Conservation (phyloP, 1,140 invertebrate species). For the Papilio polytes region DNA sequence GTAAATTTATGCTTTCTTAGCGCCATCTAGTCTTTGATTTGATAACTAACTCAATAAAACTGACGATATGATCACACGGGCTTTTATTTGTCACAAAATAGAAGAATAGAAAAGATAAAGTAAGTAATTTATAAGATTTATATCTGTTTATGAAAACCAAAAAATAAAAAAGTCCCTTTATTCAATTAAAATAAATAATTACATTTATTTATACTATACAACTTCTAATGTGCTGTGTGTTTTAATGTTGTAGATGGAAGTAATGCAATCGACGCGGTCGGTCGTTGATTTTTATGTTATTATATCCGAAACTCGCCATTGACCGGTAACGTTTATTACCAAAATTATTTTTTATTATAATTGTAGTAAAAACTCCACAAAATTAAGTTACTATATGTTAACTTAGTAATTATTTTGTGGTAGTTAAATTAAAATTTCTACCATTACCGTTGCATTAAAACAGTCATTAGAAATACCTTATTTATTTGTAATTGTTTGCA, state of each 20-base stretch:
- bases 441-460: too few relatives aligned
- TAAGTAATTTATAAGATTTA: too few relatives aligned
- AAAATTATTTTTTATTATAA: conserved; percentile 2
- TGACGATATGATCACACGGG: background rate
- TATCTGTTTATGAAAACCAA: too few relatives aligned
- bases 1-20: background rate
- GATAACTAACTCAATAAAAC: background rate
- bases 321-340: background rate
- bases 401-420: background rate
- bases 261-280: background rate
- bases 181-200: too few relatives aligned
- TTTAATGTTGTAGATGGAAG: background rate
- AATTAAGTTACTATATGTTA: background rate
- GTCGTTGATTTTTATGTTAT: background rate
- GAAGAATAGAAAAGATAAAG: too few relatives aligned
- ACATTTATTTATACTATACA: background rate
- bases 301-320: background rate
- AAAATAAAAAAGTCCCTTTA: too few relatives aligned
- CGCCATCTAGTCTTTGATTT: background rate
- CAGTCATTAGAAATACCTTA: too few relatives aligned
- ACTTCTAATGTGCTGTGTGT: background rate
- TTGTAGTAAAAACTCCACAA: background rate
- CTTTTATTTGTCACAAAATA: too few relatives aligned
- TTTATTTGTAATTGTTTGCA: background rate
- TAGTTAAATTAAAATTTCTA: too few relatives aligned